Percentiles rank a stretch among this genome's conserved stretches.
phyloP scores from a whole-genome alignment of 2,113 vertebrate genomes.

The Meriones unguiculatus region DNA sequence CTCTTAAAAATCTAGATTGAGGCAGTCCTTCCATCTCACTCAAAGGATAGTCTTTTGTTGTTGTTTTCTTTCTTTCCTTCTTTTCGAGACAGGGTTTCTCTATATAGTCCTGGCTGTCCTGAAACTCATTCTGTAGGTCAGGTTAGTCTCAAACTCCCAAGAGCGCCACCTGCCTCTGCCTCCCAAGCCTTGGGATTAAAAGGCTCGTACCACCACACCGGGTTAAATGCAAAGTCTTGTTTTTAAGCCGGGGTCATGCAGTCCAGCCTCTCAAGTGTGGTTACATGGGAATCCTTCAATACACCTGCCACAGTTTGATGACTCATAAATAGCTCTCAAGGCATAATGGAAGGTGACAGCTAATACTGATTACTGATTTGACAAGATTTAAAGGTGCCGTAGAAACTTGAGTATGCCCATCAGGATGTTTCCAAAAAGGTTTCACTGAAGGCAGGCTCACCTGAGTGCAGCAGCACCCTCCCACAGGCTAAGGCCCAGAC shows the following conservation, averaged over 20 bases:
- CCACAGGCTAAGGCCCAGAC: not conserved
- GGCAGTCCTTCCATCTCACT: not conserved
- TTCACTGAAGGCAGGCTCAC: not conserved
- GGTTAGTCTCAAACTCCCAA: not conserved
- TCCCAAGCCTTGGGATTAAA: not conserved
- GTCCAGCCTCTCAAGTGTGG: not conserved
- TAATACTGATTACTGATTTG: not conserved
- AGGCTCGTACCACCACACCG: not conserved
- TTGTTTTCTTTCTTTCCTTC: not conserved
- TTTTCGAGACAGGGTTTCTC: not conserved
- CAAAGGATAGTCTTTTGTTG: not conserved
- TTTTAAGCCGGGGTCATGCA: not conserved
- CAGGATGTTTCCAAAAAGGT: not conserved
- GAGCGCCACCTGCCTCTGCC: not conserved
- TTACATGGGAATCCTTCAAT: not conserved
- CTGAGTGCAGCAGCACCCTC: not conserved
- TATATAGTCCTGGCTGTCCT: not conserved
- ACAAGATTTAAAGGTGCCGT: not conserved
- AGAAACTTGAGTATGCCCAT: not conserved
- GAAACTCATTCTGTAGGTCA: not conserved
- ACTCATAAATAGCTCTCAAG: not conserved
- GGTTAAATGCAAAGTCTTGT: not conserved
- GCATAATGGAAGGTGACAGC: not conserved
- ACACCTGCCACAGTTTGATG: not conserved
- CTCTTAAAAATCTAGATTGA: not conserved